A percentile compares a stretch with the other conserved stretches of the same genome.
phyloP scores from a whole-genome alignment of 2,888 invertebrate species.

The Incurvaria masculella region DNA sequence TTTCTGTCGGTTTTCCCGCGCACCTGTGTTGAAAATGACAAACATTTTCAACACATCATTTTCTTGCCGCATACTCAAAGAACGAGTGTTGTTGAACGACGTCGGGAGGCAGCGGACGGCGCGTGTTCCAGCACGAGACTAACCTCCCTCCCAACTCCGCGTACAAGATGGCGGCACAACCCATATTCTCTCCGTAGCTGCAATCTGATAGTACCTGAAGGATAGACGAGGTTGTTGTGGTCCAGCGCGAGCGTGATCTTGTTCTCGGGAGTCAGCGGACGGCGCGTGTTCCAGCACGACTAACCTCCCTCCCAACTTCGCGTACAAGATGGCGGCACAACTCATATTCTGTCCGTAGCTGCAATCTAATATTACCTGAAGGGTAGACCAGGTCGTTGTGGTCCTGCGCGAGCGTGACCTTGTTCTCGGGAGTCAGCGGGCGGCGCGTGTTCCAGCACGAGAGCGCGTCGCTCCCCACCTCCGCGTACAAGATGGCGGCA shows the following conservation, averaged over 20 bases:
- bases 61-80: too few species aligned
- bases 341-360: too few species aligned
- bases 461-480: constrained; percentile 67
- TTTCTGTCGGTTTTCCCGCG: too few species aligned
- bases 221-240: constrained; percentile 63
- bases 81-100: too few species aligned
- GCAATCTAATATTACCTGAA: constrained; percentile 27
- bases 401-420: constrained; percentile 59
- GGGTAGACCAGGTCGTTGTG: constrained; percentile 66
- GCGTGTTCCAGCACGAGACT: too few species aligned
- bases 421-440: constrained; percentile 45
- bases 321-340: constrained; percentile 67
- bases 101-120: too few species aligned
- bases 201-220: constrained; percentile 48
- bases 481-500: constrained; percentile 65
- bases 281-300: constrained; percentile 70
- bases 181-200: too few species aligned
- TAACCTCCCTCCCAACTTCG: constrained; percentile 65
- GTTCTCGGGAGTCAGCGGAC: constrained; percentile 44
- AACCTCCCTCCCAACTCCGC: too few species aligned
- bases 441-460: constrained; percentile 70
- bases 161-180: too few species aligned
- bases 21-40: too few species aligned
- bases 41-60: too few species aligned
- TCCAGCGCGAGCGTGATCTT: constrained; percentile 60